These are phyloP conservation scores for Chloromyia formosa DNA, from an alignment of 2,888 invertebrate genomes.

Conservation along the genomic window DNA sequence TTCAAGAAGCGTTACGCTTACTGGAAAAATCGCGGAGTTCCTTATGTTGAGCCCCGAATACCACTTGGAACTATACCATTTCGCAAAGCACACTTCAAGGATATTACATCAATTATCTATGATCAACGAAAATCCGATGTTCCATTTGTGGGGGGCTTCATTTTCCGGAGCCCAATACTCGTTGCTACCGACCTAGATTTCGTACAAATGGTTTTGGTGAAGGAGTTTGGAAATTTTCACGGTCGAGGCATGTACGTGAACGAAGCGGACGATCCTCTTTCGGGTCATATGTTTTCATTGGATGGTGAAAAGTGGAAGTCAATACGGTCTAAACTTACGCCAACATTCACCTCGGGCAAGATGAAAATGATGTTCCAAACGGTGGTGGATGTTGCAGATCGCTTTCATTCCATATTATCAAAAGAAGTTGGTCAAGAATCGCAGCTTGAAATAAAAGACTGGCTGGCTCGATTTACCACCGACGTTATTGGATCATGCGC, in stretches of 20 bases:
- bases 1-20: constrained; percentile 48
- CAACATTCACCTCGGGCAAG: constrained; percentile 57
- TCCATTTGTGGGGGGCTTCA: constrained; percentile 60
- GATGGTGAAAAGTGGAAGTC: constrained; percentile 62
- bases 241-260: constrained; percentile 60
- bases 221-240: constrained; percentile 58
- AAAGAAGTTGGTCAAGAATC: background rate
- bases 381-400: constrained; percentile 53
- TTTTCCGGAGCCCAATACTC: constrained; percentile 56
- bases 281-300: constrained; percentile 61
- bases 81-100: constrained; percentile 47
- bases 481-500: constrained; percentile 66
- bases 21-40: constrained; percentile 52
- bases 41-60: constrained; percentile 51
- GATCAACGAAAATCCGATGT: constrained; percentile 37
- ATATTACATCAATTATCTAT: constrained; percentile 48
- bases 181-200: constrained; percentile 59
- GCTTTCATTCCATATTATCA: constrained; percentile 53
- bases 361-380: constrained; percentile 55
- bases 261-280: constrained; percentile 59
- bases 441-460: constrained; percentile 62
- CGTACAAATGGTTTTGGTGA: constrained; percentile 56
- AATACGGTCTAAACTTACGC: constrained; percentile 56
- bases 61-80: constrained; percentile 54
- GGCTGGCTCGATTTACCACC: constrained; percentile 64